phyloP scores from a whole-genome alignment of 2,797 vertebrate species.

The Orestias chungarensis region DNA sequence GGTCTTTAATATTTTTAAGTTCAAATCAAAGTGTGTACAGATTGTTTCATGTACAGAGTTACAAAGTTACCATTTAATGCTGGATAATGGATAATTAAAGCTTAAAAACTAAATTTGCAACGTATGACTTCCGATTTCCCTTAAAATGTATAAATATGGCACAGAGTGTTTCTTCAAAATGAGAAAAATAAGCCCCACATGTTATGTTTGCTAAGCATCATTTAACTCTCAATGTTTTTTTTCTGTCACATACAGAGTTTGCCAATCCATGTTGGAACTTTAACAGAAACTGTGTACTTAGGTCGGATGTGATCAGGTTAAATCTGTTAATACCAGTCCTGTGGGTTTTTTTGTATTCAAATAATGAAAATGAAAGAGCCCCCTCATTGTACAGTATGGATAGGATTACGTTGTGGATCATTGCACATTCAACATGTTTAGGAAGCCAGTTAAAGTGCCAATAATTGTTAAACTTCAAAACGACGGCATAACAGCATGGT shows the following conservation, averaged over 20 bases:
- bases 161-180: not conserved
- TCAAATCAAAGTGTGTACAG: too few species aligned
- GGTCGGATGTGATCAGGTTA: not conserved
- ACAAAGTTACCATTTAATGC: too few species aligned
- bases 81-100: too few species aligned
- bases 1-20: too few species aligned
- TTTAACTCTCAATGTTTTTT: not conserved
- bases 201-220: not conserved
- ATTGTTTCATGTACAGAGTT: too few species aligned
- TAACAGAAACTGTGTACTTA: not conserved
- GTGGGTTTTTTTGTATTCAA: not conserved
- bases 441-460: not conserved
- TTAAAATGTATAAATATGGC: not conserved
- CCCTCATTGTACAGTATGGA: not conserved
- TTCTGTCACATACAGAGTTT: not conserved
- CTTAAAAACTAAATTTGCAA: not conserved
- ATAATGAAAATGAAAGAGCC: not conserved
- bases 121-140: not conserved
- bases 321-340: not conserved
- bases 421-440: not conserved
- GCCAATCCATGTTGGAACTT: not conserved
- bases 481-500: not conserved
- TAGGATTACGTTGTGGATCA: not conserved
- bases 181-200: not conserved
- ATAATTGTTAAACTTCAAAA: not conserved